Evolutionary conservation across 2,888 invertebrate species (phyloP).

Genomic region (Limenitis camilla): DNA sequence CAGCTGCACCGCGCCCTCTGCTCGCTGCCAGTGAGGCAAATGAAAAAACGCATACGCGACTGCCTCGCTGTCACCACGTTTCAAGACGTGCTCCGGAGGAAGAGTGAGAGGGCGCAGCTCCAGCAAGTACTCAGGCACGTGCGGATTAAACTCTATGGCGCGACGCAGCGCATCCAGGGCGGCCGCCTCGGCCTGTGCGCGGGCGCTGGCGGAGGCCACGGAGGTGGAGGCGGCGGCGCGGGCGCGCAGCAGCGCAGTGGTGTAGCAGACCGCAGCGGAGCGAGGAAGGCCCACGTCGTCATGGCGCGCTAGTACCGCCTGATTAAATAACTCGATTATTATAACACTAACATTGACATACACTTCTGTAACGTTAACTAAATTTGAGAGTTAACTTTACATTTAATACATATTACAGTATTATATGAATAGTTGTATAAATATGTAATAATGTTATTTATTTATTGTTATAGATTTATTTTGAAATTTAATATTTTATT

Average conservation of each 20-base stretch:
- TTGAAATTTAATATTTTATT: no score
- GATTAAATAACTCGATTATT: neutral
- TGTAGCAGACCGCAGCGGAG: slow-evolving; percentile 96
- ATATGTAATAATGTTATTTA: no score
- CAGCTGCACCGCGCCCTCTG: slow-evolving; percentile 91
- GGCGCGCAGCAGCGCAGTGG: slow-evolving; percentile 94
- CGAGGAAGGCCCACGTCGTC: slow-evolving; percentile 96
- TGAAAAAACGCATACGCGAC: slow-evolving; percentile 98
- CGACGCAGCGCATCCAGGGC: slow-evolving; percentile 80
- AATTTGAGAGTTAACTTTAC: no score
- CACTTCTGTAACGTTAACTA: no score
- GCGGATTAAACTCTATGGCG: slow-evolving; percentile 98
- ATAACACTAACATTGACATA: no score
- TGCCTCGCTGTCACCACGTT: slow-evolving; percentile 97
- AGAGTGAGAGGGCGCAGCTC: slow-evolving; percentile 96
- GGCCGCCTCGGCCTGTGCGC: slow-evolving; percentile 90
- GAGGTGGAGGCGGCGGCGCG: slow-evolving; percentile 90
- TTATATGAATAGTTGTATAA: no score
- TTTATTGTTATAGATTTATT: no score
- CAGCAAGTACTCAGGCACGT: slow-evolving; percentile 96
- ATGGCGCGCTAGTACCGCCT: slow-evolving; percentile 64
- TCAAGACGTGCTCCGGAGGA: slow-evolving; percentile 97
- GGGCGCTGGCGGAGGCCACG: slow-evolving; percentile 85
- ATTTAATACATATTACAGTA: no score
- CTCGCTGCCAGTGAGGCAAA: slow-evolving; percentile 95